Evolutionary conservation across 1,140 invertebrate genomes (phyloP), one percentile per base, ranked within the genome.

Genomic region (Halyomorpha halys): DNA sequence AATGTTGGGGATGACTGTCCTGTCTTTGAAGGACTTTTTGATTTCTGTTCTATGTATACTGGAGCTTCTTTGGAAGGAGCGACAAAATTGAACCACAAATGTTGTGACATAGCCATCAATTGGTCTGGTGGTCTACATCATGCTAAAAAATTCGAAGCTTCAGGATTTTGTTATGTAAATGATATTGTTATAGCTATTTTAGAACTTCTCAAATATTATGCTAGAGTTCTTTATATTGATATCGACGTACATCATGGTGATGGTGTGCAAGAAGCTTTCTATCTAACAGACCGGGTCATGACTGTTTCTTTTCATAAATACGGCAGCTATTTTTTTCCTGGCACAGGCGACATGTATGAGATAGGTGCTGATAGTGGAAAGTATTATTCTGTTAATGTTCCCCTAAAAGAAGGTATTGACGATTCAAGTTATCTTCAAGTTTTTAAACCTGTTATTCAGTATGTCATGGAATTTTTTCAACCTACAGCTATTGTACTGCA

Each of bases 171-270:
- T 76, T 98, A 97, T 72, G 91, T 97, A 0, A 99, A 99, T 73
- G 97, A 99, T 74, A 99, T 99, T 69, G 97, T 98, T 0, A 93
- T 99, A 67, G 95, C 90, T 0, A 99, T 99, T 70, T 76, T 99
- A 61, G 97, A 99, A 76, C 78, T 99, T 15, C 76, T 99, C 0
- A 97, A 95, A 74, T 95, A 95, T 73, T 90, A 97, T 76, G 87
- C 93, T 1, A 78, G 97, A 68, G 97, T 99, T 14, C 76, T 99
- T 15, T 99, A 99, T 71, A 97, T 99, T 65, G 97, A 99, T 72
- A 99, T 99, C 69, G 97, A 99, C 72, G 97, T 99, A 11, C 97
- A 99, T 76, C 97, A 99, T 76, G 97, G 97, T 0, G 97, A 99
- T 78, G 97, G 97, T 1, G 97, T 99, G 0, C 95, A 99, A 76